Evolutionary conservation across 2,113 vertebrate species (phyloP).

Genomic region (Microcebus tavaratra): DNA sequence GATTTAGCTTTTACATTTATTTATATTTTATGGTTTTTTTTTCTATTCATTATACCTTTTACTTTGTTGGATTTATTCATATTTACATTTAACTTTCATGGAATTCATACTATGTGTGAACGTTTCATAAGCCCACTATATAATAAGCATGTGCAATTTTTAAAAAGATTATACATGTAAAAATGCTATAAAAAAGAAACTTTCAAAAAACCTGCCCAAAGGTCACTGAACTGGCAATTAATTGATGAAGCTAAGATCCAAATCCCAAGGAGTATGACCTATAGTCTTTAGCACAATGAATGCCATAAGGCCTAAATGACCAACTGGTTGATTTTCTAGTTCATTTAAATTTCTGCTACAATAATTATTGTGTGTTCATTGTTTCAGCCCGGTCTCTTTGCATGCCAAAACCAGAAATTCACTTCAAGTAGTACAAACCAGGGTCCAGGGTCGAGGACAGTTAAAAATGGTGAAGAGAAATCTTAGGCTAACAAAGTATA

Average conservation of each 20-base stretch:
- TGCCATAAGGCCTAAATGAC: neutral
- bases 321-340: neutral
- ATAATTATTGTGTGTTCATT: neutral
- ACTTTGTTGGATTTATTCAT: neutral
- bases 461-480: neutral
- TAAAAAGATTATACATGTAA: neutral
- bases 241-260: neutral
- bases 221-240: neutral
- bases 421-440: neutral
- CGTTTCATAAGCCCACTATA: neutral
- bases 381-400: neutral
- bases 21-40: neutral
- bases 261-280: neutral
- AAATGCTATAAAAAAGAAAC: neutral
- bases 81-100: neutral
- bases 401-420: neutral
- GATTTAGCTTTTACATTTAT: neutral
- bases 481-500: neutral
- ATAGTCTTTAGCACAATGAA: neutral
- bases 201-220: neutral
- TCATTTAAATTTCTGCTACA: neutral
- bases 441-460: accelerated
- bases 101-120: neutral
- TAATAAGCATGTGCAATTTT: neutral
- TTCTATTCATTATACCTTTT: neutral